phyloP scores from a whole-genome alignment of 2,797 vertebrate genomes.

The Macrochelys suwanniensis region DNA sequence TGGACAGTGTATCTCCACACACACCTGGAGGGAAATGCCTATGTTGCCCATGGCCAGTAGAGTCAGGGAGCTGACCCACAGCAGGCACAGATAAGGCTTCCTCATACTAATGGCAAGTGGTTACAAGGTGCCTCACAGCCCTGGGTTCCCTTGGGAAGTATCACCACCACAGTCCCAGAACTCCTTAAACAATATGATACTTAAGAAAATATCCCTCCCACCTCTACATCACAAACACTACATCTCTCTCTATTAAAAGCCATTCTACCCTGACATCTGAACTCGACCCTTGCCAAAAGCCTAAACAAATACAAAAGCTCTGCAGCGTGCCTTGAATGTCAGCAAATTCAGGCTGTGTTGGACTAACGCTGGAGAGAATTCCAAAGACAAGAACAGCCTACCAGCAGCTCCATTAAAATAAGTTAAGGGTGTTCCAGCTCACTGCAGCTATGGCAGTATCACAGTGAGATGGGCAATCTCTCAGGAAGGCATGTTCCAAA shows the following conservation, averaged over 20 bases:
- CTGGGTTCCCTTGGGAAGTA: no score
- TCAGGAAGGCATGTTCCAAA: background rate
- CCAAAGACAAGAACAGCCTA: background rate
- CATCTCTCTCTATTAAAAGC: background rate
- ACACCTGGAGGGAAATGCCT: no score
- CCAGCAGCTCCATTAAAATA: background rate
- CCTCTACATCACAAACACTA: no score
- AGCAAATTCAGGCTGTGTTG: fast-evolving
- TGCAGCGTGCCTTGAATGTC: background rate
- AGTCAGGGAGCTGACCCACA: no score
- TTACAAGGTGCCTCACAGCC: no score
- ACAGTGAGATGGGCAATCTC: background rate
- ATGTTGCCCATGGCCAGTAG: no score
- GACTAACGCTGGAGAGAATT: background rate
- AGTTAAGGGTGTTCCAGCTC: background rate
- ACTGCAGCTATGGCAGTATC: background rate
- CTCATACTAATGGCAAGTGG: no score
- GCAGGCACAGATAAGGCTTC: no score
- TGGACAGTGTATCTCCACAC: no score
- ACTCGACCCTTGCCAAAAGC: background rate
- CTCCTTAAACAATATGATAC: no score
- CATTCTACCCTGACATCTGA: fast-evolving
- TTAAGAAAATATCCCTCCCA: no score
- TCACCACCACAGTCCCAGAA: no score
- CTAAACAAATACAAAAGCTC: background rate